A percentile compares a stretch with the other conserved stretches of the same genome.
phyloP scores from a whole-genome alignment of 2,113 vertebrate species.

The Phylloscopus trochiloides region DNA sequence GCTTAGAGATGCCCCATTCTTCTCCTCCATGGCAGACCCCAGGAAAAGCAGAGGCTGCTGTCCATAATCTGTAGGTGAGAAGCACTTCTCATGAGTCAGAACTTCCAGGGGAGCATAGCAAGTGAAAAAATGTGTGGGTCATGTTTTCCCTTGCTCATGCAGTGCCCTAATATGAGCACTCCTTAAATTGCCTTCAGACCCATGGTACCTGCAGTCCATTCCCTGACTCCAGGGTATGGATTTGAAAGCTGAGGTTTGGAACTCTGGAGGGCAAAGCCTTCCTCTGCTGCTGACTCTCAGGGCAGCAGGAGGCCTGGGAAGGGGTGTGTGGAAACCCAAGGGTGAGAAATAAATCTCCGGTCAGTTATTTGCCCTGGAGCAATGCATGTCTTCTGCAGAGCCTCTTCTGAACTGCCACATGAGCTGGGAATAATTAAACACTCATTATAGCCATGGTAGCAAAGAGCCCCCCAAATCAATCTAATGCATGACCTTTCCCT shows the following conservation, averaged over 20 bases:
- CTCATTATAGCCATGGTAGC: slow-evolving; percentile 7
- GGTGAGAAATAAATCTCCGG: slow-evolving; percentile 41
- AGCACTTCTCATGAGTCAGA: neutral
- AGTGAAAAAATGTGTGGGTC: neutral
- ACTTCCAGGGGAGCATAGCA: neutral
- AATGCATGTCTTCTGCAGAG: neutral
- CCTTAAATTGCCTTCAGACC: neutral
- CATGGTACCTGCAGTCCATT: neutral
- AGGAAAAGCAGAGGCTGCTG: neutral
- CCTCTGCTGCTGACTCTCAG: neutral
- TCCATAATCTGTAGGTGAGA: neutral
- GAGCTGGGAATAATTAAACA: slow-evolving; percentile 60
- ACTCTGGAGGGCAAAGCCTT: neutral
- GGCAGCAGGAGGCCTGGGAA: neutral
- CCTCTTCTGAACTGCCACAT: slow-evolving; percentile 17
- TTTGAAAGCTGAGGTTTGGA: neutral
- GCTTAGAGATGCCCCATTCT: neutral
- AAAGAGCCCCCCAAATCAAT: slow-evolving; percentile 54
- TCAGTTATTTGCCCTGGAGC: slow-evolving; percentile 35
- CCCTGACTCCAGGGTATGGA: neutral
- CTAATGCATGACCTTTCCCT: slow-evolving; percentile 49
- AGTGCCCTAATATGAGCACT: neutral
- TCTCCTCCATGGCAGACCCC: neutral
- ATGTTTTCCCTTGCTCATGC: neutral
- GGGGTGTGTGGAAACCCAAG: neutral